A percentile compares a stretch with the other conserved stretches of the same genome.
Conservation (phyloP, 2,888 invertebrate genomes). For the Nomada lathburiana region DNA sequence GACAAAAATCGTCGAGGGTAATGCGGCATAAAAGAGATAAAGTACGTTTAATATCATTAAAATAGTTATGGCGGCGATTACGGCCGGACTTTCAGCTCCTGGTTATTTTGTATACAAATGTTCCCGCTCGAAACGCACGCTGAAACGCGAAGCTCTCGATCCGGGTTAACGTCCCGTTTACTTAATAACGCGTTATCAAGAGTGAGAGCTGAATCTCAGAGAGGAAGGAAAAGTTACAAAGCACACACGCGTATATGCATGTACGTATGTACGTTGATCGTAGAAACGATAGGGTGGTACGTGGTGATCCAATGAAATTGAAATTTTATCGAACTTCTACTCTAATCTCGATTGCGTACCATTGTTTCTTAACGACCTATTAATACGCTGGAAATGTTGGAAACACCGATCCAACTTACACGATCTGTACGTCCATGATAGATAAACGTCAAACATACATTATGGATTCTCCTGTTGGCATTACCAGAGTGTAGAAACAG, state of each 20-base stretch:
- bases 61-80: slow-evolving; percentile 63
- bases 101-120: slow-evolving; percentile 55
- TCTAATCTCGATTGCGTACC: neutral
- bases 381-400: neutral
- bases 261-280: neutral
- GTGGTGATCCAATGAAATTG: slow-evolving; percentile 6
- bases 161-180: slow-evolving; percentile 43
- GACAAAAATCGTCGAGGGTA: slow-evolving; percentile 58
- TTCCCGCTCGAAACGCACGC: slow-evolving; percentile 25
- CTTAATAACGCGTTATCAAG: slow-evolving; percentile 51
- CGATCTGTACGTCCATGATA: neutral
- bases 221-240: neutral
- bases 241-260: no score
- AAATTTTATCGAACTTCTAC: slow-evolving; percentile 11
- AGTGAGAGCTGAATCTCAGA: neutral
- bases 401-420: neutral
- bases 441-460: neutral
- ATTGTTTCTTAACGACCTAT: neutral
- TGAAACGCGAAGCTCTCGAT: slow-evolving; percentile 1
- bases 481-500: neutral
- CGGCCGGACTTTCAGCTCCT: slow-evolving; percentile 44
- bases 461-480: neutral
- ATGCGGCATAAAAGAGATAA: slow-evolving; percentile 68
- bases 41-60: slow-evolving; percentile 66
- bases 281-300: slow-evolving; percentile 12